Conservation (phyloP, 2,113 vertebrate species). For the Eleginops maclovinus region DNA sequence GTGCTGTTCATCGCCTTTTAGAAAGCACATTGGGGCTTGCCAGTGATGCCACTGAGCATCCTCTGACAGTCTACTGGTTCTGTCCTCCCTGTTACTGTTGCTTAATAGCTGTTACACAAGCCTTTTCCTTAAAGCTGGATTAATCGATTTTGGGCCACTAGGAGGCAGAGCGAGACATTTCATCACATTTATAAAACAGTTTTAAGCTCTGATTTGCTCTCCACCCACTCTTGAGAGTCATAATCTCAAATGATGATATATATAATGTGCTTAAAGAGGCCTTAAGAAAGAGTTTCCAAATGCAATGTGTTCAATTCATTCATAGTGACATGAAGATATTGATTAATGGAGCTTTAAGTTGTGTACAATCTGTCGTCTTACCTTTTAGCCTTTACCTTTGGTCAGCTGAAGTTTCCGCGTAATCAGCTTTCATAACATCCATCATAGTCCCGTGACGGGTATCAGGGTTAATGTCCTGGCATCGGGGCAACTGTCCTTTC, state of each 20-base stretch:
- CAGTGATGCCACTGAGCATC: conserved; percentile 17
- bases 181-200: neutral
- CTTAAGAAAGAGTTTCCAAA: neutral
- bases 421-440: neutral
- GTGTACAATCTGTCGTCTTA: neutral
- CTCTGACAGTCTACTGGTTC: conserved; percentile 21
- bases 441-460: neutral
- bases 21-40: neutral
- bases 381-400: neutral
- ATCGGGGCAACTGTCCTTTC: neutral
- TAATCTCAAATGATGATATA: conserved; percentile 8
- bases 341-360: conserved; percentile 23
- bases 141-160: neutral
- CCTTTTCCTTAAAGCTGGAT: conserved; percentile 20
- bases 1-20: conserved; percentile 30
- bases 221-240: neutral
- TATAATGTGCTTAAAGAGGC: neutral
- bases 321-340: neutral
- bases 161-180: neutral
- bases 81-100: neutral
- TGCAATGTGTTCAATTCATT: neutral
- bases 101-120: neutral
- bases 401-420: too few species aligned
- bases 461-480: neutral
- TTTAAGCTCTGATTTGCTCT: neutral